Conservation (phyloP, 1,140 invertebrate genomes). For the Micrasema minimum region DNA sequence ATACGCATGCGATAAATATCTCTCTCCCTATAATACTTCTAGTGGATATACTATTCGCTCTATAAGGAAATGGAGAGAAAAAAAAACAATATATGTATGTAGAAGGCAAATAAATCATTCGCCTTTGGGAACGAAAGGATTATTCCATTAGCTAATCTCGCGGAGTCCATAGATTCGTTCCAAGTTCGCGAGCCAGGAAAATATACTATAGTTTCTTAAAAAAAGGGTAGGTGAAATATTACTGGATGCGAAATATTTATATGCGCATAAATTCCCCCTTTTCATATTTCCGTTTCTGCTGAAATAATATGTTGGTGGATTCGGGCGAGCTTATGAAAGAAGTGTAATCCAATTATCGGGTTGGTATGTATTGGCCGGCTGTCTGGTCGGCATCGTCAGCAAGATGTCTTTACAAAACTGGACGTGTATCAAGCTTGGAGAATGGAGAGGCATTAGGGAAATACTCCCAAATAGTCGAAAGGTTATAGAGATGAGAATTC, state of each 20-base stretch:
- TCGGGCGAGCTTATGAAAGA: slow-evolving; percentile 20
- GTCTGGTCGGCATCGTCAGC: slow-evolving; percentile 28
- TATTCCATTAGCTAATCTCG: slow-evolving; percentile 36
- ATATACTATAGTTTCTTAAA: no score
- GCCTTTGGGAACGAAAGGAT: slow-evolving; percentile 29
- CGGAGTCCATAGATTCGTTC: slow-evolving; percentile 21
- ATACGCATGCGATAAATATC: slow-evolving; percentile 33
- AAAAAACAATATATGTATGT: slow-evolving; percentile 30
- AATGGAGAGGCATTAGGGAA: slow-evolving; percentile 2
- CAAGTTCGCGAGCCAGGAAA: no score
- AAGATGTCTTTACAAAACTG: slow-evolving; percentile 22
- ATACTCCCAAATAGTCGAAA: slow-evolving; percentile 10
- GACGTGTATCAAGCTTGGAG: background rate
- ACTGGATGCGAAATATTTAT: no score
- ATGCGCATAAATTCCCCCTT: background rate
- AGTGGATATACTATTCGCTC: slow-evolving; percentile 14
- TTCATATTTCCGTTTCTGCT: background rate
- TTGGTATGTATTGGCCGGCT: slow-evolving; percentile 30
- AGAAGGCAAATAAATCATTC: slow-evolving; percentile 34
- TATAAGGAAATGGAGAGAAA: slow-evolving; percentile 33
- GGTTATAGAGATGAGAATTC: no score
- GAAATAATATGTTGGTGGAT: background rate
- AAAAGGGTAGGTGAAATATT: background rate
- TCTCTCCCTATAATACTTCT: background rate
- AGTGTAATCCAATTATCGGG: slow-evolving; percentile 33